phyloP scores from a whole-genome alignment of 2,113 vertebrate genomes.

The Sander lucioperca region DNA sequence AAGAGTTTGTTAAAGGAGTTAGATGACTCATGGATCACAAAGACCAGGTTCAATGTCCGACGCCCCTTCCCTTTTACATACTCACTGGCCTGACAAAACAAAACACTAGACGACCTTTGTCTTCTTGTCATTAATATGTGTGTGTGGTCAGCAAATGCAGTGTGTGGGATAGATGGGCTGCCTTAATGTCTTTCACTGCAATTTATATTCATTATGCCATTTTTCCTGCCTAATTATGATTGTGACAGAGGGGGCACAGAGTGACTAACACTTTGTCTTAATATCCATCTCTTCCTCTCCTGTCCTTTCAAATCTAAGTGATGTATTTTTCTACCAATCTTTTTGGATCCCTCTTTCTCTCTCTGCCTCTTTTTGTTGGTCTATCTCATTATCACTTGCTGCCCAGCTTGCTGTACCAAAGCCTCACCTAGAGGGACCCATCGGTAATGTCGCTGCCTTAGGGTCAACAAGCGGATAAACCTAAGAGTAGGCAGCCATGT shows the following conservation, averaged over 20 bases:
- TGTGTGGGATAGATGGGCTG: slow-evolving; percentile 47
- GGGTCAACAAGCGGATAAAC: slow-evolving; percentile 30
- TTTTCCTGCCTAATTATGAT: slow-evolving; percentile 54
- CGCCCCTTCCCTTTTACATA: slow-evolving; percentile 49
- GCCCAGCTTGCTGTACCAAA: neutral
- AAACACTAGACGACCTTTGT: slow-evolving; percentile 48
- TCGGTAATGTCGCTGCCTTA: neutral
- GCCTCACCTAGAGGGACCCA: neutral
- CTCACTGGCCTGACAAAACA: slow-evolving; percentile 35
- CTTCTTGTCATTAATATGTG: slow-evolving; percentile 32
- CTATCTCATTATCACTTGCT: slow-evolving; percentile 5
- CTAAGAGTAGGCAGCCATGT: slow-evolving; percentile 49
- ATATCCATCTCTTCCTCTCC: slow-evolving; percentile 11
- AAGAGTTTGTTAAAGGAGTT: slow-evolving; percentile 19
- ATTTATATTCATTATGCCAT: slow-evolving; percentile 70
- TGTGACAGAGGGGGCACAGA: slow-evolving; percentile 15
- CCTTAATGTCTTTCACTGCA: slow-evolving; percentile 60
- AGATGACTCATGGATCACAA: slow-evolving; percentile 44
- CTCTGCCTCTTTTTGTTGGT: neutral
- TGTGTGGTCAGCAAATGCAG: slow-evolving; percentile 16
- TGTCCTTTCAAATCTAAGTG: slow-evolving; percentile 21
- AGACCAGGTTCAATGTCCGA: slow-evolving; percentile 27
- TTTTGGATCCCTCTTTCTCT: neutral
- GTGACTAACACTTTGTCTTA: slow-evolving; percentile 49
- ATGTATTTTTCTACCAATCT: slow-evolving; percentile 17